phyloP scores from a whole-genome alignment of 1,140 invertebrate genomes.

The Anastatus disparis region DNA sequence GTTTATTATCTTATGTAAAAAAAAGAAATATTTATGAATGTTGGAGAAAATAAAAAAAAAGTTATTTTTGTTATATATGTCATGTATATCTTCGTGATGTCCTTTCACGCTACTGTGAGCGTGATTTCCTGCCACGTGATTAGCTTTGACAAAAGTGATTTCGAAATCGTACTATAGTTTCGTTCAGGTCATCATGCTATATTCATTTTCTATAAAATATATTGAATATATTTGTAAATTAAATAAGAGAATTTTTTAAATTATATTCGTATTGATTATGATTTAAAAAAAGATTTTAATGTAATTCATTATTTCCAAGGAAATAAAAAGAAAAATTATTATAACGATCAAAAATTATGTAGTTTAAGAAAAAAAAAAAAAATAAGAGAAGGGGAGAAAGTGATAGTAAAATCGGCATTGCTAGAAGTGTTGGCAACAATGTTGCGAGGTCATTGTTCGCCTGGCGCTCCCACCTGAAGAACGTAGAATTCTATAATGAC shows the following conservation, averaged over 20 bases:
- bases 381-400: background rate
- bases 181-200: no score
- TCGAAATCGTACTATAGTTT: no score
- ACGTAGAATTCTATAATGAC: conserved; percentile 23
- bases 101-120: conserved; percentile 1
- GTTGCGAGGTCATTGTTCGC: conserved; percentile 57
- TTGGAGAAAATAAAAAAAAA: background rate
- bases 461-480: conserved; percentile 40
- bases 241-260: no score
- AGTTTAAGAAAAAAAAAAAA: background rate
- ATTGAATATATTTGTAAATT: no score
- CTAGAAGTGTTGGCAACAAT: conserved; percentile 49
- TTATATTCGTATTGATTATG: no score
- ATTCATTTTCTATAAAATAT: no score
- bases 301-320: no score
- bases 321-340: background rate
- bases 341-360: background rate
- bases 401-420: background rate
- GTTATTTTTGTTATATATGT: conserved; percentile 5
- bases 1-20: no score
- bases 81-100: background rate
- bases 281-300: no score
- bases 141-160: background rate
- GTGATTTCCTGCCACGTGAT: conserved; percentile 3
- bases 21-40: background rate